Evolutionary conservation across 2,113 vertebrate genomes (phyloP).

Genomic region (Macheiramphus alcinus): DNA sequence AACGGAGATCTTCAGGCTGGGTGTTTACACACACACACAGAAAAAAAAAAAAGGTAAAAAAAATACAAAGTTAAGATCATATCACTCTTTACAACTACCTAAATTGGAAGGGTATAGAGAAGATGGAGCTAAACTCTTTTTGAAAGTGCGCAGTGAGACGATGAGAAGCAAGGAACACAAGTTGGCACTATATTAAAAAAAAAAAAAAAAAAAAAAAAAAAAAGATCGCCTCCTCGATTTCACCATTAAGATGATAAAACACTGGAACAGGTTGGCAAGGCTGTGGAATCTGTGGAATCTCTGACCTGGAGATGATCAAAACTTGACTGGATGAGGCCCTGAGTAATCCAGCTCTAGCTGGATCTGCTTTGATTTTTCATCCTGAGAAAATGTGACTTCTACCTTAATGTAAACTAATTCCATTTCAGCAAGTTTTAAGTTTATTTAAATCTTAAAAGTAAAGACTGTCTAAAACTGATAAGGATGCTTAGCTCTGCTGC

Average conservation of each 20-base stretch:
- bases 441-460: not conserved
- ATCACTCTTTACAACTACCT: not conserved
- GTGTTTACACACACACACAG: not conserved
- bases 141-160: not conserved
- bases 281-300: not conserved
- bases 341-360: not conserved
- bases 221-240: not conserved
- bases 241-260: not conserved
- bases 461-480: not conserved
- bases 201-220: too few relatives aligned
- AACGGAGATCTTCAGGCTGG: not conserved
- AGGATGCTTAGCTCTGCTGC: not conserved
- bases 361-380: not conserved
- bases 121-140: not conserved
- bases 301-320: not conserved
- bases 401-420: not conserved
- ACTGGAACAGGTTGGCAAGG: not conserved
- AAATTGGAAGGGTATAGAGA: not conserved
- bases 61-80: not conserved
- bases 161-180: not conserved
- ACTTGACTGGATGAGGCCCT: not conserved
- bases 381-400: not conserved
- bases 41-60: not conserved
- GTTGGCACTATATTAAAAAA: not conserved
- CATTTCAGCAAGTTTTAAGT: not conserved